Base-by-base conservation (phyloP, 1,140 invertebrate genomes). In the Eueides isabella region DNA sequence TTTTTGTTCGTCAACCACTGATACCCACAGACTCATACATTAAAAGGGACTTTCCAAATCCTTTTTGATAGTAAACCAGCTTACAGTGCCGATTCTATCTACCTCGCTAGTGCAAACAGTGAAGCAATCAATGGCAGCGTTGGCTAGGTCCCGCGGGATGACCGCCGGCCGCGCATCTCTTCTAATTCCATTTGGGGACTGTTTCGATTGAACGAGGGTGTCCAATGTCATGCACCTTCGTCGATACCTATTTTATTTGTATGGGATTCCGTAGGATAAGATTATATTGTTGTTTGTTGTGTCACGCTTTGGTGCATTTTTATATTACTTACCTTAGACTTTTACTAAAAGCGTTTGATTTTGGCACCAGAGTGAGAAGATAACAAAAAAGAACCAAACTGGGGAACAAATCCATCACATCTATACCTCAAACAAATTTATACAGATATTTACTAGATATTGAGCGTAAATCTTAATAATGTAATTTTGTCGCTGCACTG, bases 121-220 rank as follows among this genome's bases (percentile, higher is more conserved):
- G 65, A 74, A 77, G 72, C 76, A 77, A 77, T 77, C 76, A 77
- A 71, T 62, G 68, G 35, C 67, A 64, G 70, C 66, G 61, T 38
- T n/a, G 38, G 31, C 48, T 62, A 28, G 61, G 48, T 74, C 75
- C 71, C 75, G 61, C 71, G 71, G 71, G 68, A 69, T 68, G 63
- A 71, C 75, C 71, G 75, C 38, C 72, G 71, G 75, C 75, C 75
- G 75, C 75, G 73, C 70, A 67, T 67, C 75, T 61, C 72, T 41
- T 72, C 75, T 76, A 76, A 76, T 76, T 76, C 75, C 75, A 76
- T 76, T 76, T 76, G 75, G 75, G 72, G 67, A 72, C 71, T 67
- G 75, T 73, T 72, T 68, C 75, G 75, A 70, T 76, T 72, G 71
- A 72, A 72, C 61, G 61, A 69, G 75, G 75, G 75, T 76, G 75